Conservation (phyloP, 2,113 vertebrate genomes). For the Corydoras maculifer region DNA sequence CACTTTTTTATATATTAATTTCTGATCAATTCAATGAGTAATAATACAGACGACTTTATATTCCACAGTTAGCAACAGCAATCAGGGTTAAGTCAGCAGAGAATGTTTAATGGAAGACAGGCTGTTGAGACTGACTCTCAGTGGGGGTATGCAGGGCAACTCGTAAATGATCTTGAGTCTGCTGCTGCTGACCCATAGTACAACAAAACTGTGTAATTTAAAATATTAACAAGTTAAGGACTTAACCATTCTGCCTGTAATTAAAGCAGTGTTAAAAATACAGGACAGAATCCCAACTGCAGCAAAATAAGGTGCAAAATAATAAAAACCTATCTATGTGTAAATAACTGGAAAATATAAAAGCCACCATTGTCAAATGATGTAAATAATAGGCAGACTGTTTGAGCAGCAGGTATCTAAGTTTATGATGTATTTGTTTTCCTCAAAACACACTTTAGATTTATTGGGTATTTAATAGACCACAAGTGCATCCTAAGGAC, state of each 20-base stretch:
- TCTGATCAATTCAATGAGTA: no score
- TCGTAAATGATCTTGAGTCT: not conserved
- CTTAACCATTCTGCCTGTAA: no score
- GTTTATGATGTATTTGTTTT: constrained; percentile 58
- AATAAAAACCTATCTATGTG: not conserved
- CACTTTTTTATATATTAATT: no score
- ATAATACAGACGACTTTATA: no score
- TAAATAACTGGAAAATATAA: constrained; percentile 6
- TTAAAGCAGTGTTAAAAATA: no score
- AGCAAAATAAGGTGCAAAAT: not conserved
- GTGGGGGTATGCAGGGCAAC: not conserved
- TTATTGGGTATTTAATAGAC: constrained; percentile 47
- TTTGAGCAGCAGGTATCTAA: constrained; percentile 48
- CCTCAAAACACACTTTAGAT: constrained; percentile 50
- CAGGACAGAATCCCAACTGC: not conserved
- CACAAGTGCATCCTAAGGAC: constrained; percentile 34
- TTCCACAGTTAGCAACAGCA: no score
- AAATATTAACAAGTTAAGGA: not conserved
- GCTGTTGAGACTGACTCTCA: not conserved
- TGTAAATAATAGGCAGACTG: constrained; percentile 56
- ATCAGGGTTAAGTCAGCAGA: no score
- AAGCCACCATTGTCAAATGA: constrained; percentile 19
- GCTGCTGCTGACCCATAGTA: not conserved
- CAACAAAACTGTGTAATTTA: not conserved
- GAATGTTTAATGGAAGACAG: constrained; percentile 21